These are phyloP conservation scores for Atrichornis clamosus DNA, from an alignment of 2,113 vertebrate genomes.

Conservation along the genomic window DNA sequence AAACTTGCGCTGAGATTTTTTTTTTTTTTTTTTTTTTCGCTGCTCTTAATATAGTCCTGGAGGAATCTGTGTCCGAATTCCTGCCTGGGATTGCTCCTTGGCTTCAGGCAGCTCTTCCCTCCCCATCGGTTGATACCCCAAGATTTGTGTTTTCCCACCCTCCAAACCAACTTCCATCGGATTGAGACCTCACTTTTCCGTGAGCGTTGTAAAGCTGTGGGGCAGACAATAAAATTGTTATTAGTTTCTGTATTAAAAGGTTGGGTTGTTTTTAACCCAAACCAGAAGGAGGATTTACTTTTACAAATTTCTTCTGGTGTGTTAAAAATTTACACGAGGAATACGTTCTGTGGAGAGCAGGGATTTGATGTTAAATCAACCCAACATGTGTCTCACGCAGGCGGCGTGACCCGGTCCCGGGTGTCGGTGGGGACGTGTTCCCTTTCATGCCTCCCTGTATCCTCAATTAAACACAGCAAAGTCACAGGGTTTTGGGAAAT, in stretches of 20 bases:
- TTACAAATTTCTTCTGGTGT: constrained; percentile 26
- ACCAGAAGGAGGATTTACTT: constrained; percentile 41
- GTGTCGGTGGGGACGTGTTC: neutral
- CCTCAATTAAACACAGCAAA: neutral
- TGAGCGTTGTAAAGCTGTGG: neutral
- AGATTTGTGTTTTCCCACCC: neutral
- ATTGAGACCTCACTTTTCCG: constrained; percentile 7
- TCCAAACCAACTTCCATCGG: neutral
- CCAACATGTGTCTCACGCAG: neutral
- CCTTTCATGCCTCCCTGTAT: neutral
- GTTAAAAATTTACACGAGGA: constrained; percentile 18
- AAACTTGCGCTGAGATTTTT: neutral
- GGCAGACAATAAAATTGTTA: constrained; percentile 24
- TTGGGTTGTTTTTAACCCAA: constrained; percentile 46
- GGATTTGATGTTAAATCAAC: constrained; percentile 33
- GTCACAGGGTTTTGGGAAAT: neutral
- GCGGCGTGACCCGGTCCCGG: neutral
- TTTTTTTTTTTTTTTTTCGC: no score
- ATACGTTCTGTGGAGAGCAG: neutral
- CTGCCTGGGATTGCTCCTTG: neutral
- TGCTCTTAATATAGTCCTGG: constrained; percentile 23
- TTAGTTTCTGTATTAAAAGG: constrained; percentile 48
- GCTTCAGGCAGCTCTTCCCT: neutral
- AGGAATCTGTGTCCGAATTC: constrained; percentile 31
- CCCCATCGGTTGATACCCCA: neutral